Conservation (phyloP, 2,113 vertebrate species). For the Sander lucioperca region DNA sequence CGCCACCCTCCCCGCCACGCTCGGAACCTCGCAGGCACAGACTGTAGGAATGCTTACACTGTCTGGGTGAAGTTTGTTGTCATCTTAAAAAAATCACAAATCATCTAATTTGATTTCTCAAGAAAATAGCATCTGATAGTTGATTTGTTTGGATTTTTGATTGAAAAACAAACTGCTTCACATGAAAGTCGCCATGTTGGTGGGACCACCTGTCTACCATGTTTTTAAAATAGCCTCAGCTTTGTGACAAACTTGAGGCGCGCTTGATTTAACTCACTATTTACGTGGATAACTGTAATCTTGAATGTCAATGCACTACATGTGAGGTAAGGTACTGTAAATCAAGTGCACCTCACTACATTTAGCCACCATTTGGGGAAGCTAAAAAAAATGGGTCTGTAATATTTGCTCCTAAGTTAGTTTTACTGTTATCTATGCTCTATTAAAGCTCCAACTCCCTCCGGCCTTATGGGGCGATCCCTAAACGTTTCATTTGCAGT, state of each 20-base stretch:
- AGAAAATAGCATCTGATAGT: slow-evolving; percentile 1
- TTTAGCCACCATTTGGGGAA: neutral
- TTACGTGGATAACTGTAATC: slow-evolving; percentile 2
- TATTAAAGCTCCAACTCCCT: neutral
- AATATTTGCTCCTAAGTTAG: slow-evolving; percentile 12
- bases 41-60: slow-evolving; percentile 63
- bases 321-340: slow-evolving; percentile 38
- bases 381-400: neutral
- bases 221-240: slow-evolving; percentile 20
- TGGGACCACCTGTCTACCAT: neutral
- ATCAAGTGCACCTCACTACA: slow-evolving; percentile 19
- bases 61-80: slow-evolving; percentile 12
- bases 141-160: neutral
- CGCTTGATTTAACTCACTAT: slow-evolving; percentile 34
- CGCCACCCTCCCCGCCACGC: slow-evolving; percentile 75
- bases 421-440: slow-evolving; percentile 26
- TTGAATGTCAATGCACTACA: slow-evolving; percentile 35
- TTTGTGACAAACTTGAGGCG: slow-evolving; percentile 17
- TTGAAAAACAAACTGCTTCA: slow-evolving; percentile 8
- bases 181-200: neutral
- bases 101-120: slow-evolving; percentile 8
- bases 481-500: slow-evolving; percentile 15
- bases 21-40: slow-evolving; percentile 75
- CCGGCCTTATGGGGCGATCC: neutral
- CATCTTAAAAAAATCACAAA: slow-evolving; percentile 15